Evolutionary conservation across 2,113 vertebrate species (phyloP).

Genomic region (Actenoides lindsayi): DNA sequence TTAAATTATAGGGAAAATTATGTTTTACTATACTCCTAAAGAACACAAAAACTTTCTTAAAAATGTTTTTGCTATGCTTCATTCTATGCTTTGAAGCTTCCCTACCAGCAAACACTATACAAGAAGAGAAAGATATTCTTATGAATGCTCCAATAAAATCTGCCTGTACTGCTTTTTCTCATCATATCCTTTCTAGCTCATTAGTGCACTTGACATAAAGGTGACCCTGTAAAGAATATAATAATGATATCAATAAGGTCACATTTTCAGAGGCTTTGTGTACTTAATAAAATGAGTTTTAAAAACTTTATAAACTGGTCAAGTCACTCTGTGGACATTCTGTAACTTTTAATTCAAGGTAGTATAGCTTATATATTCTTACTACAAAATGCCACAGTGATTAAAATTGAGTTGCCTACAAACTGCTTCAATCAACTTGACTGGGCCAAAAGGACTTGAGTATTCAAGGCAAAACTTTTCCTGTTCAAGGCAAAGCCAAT

Average conservation of each 20-base stretch:
- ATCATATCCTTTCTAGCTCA: not conserved
- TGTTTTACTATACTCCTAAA: not conserved
- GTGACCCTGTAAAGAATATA: not conserved
- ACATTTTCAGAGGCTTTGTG: not conserved
- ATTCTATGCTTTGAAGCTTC: not conserved
- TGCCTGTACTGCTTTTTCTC: not conserved
- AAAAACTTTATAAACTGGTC: not conserved
- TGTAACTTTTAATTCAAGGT: not conserved
- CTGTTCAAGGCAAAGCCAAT: not conserved
- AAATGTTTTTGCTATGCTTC: not conserved
- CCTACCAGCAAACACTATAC: not conserved
- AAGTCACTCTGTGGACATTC: not conserved
- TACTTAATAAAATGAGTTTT: not conserved
- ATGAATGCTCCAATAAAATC: not conserved
- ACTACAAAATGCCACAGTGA: not conserved
- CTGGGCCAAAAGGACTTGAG: not conserved
- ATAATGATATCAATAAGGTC: fast-evolving
- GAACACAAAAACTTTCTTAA: not conserved
- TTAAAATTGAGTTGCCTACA: not conserved
- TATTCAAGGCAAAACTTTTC: not conserved
- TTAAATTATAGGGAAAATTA: not conserved
- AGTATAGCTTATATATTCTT: not conserved
- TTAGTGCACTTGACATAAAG: not conserved
- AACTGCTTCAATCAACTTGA: not conserved
- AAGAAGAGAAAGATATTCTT: not conserved